Base-by-base conservation (phyloP, 1,140 invertebrate genomes). In the Pachyrhynchus sulphureomaculatus region DNA sequence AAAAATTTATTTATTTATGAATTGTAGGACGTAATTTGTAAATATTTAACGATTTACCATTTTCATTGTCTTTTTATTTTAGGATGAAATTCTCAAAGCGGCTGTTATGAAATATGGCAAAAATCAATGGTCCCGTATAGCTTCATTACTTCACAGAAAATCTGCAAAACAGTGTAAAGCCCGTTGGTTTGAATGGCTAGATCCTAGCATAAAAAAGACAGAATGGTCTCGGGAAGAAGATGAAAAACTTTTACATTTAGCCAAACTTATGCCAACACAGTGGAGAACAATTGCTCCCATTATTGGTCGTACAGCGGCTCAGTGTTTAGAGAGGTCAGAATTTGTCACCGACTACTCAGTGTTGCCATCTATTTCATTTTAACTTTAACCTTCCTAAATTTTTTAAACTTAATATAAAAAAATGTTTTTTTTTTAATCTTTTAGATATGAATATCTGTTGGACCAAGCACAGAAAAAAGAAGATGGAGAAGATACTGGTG, bases 31-130 rank as follows among this genome's bases (percentile, higher is more conserved):
- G 5, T 6, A 12, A 32, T 4, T 32, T 12, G 29, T 32, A 6
- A 6, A 12, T 12, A 4, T 32, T 12, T 32, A 6, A 4, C 12
- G 5, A 32, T 32, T 32, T 12, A 4, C 29, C 5, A 32, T 32
- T 32, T 12, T 12, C 5, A 32, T 32, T 32, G 29, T 49, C 54
- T 55, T 41, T 47, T 33, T 48, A 12, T 79, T 79, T 54, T 66
- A 98, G 95, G 98, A 99, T 98, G 98, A 99, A 85, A 99, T 99
- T 73, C 84, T 99, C 21, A 99, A 99, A 84, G 98, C 98, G 42
- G 98, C 98, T 78, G 97, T 99, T 44, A 99, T 99, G 97, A 99
- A 99, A 91, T 99, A 99, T 93, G 98, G 98, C 47, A 99, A 99
- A 86, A 99, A 99, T 77, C 97, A 99, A 75, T 99, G 98, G 98